A percentile compares a stretch with the other conserved stretches of the same genome.
phyloP scores from a whole-genome alignment of 2,888 invertebrate genomes.

The Vesta saturnalis region DNA sequence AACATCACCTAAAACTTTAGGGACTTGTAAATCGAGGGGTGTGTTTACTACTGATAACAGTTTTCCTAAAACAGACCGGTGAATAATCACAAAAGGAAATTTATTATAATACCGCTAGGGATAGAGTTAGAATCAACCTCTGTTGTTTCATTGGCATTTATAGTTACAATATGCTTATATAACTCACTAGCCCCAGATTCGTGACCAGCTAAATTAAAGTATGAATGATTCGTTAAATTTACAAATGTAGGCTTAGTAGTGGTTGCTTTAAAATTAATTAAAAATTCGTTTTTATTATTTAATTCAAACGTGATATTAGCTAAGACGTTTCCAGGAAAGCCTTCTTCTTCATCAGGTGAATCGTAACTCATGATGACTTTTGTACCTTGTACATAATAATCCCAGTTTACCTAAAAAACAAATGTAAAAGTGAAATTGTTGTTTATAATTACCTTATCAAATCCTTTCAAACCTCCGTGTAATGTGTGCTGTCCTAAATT shows the following conservation, averaged over 20 bases:
- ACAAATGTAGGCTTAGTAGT: constrained; percentile 83
- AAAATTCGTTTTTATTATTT: constrained; percentile 77
- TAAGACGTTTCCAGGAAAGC: constrained; percentile 86
- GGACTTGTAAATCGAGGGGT: constrained; percentile 76
- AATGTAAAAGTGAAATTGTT: not conserved
- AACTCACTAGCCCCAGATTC: constrained; percentile 72
- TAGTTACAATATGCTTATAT: constrained; percentile 74
- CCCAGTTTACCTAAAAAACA: constrained; percentile 71
- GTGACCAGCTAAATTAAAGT: constrained; percentile 94
- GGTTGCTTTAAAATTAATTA: constrained; percentile 79
- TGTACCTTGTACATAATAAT: constrained; percentile 67
- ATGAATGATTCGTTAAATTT: constrained; percentile 89
- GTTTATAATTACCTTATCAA: constrained; percentile 71
- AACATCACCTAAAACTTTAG: constrained; percentile 72
- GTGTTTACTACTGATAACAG: constrained; percentile 76
- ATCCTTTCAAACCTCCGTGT: constrained; percentile 87
- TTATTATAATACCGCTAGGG: constrained; percentile 70
- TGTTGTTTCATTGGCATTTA: constrained; percentile 82
- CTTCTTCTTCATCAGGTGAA: constrained; percentile 84
- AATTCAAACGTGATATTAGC: constrained; percentile 77
- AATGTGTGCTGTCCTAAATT: constrained; percentile 78
- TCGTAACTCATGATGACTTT: constrained; percentile 78
- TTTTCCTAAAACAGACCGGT: constrained; percentile 67
- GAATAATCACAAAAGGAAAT: constrained; percentile 19
- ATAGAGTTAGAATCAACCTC: constrained; percentile 75